Percentiles rank a stretch among this genome's conserved stretches.
phyloP scores from a whole-genome alignment of 2,113 vertebrate species.

The Tachysurus fulvidraco region DNA sequence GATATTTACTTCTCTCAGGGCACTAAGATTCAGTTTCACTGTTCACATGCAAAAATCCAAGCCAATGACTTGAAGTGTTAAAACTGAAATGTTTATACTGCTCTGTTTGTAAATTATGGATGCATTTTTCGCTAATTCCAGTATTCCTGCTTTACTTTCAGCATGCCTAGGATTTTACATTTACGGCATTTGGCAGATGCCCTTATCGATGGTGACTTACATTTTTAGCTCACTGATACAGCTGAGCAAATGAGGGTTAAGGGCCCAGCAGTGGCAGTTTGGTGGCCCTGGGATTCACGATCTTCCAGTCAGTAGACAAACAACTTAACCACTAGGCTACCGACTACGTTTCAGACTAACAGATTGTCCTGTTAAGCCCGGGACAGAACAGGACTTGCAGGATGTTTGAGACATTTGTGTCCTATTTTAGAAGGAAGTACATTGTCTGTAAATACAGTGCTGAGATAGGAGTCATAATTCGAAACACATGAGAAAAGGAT shows the following conservation, averaged over 20 bases:
- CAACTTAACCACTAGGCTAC: no score
- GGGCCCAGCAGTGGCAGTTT: no score
- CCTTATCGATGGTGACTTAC: no score
- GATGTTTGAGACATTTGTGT: background rate
- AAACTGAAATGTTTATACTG: background rate
- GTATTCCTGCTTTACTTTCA: background rate
- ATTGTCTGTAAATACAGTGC: slow-evolving; percentile 16
- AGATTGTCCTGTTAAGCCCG: background rate
- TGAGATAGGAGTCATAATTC: background rate
- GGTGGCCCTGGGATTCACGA: no score
- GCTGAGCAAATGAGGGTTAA: no score
- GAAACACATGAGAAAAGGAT: background rate
- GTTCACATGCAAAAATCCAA: background rate
- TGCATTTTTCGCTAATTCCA: background rate
- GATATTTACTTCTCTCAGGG: slow-evolving; percentile 4
- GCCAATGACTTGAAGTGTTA: background rate
- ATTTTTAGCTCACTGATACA: no score
- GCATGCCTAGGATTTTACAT: background rate
- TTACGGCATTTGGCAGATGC: no score
- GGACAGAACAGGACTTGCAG: background rate
- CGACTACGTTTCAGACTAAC: background rate
- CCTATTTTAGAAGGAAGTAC: background rate
- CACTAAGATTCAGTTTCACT: background rate
- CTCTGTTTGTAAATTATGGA: background rate
- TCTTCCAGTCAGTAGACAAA: no score